These are phyloP conservation scores for Podarcis raffonei DNA, from an alignment of 2,113 vertebrate genomes.

Conservation along the genomic window DNA sequence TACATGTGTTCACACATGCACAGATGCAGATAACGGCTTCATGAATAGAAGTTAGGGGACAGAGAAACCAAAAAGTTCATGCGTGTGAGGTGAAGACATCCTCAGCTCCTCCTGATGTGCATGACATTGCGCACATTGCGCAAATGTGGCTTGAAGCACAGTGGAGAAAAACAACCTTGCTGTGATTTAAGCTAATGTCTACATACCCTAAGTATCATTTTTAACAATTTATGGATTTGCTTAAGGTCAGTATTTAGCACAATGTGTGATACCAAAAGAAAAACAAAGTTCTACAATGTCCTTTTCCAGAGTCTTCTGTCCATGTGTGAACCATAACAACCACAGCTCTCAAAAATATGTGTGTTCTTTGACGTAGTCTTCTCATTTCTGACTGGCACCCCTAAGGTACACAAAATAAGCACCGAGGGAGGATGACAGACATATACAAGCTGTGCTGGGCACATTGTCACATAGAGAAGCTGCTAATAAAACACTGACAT, in stretches of 20 bases:
- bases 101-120: too few species aligned
- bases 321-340: not conserved
- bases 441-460: not conserved
- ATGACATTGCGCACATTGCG: too few species aligned
- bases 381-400: not conserved
- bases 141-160: too few species aligned
- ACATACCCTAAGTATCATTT: too few species aligned
- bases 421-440: not conserved
- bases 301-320: not conserved
- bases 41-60: too few species aligned
- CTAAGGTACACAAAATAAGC: rapidly evolving
- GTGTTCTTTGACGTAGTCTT: not conserved
- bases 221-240: not conserved
- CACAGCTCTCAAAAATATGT: not conserved
- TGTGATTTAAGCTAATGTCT: too few species aligned
- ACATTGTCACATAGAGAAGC: not conserved
- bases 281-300: not conserved
- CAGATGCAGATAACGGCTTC: too few species aligned
- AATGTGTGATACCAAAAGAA: too few species aligned
- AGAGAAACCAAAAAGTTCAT: too few species aligned
- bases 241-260: not conserved
- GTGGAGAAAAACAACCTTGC: too few species aligned
- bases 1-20: not conserved
- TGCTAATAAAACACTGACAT: not conserved
- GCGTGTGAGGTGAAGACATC: too few species aligned